Base-by-base conservation (phyloP, 2,113 vertebrate genomes). In the Lucifuga dentata region DNA sequence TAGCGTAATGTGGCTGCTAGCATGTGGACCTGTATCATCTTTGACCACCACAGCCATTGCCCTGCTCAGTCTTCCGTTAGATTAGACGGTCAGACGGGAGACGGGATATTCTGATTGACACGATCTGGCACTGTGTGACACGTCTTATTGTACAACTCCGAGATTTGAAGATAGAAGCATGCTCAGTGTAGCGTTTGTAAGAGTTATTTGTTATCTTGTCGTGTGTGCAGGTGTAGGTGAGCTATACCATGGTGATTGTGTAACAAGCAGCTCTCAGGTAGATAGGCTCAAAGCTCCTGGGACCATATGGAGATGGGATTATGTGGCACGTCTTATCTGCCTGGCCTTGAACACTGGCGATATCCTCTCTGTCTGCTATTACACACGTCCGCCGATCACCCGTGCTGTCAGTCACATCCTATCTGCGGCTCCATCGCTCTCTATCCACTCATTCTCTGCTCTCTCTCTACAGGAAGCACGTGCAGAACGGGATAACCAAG, bases 401-500 rank as follows among this genome's bases (percentile, higher is more conserved):
- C 66, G 9, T 45, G 7, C 41, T 43, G 55, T 52, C 53, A 38
- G 26, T 56, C 46, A 41, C 24, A 21, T 39, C 32, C 39, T 1
- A 20, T 23, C 19, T 11, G 3, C 2, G 21, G 15, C 32, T 17
- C n/a, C 48, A n/a, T 24, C 1, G 1, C 40, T 63, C 56, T 26
- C 33, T 33, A 26, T 16, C 16, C 11, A 12, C 40, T 60, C 24
- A 24, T 41, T 8, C 11, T 19, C 38, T 20, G 21, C 38, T 46
- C 24, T 40, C 19, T 35, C 64, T 64, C 26, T 55, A 8, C 70
- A 92, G 91, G 86, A 82, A 93, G 67, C 94, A 89, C 17, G 88
- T 92, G 84, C 94, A 74, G 91, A 98, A 97, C 0, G 96, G 97
- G 7, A 84, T 95, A 23, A 63, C 92, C 5, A 97, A 96, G 50